phyloP scores from a whole-genome alignment of 2,888 invertebrate genomes.

The Lithophane semibrunnea region DNA sequence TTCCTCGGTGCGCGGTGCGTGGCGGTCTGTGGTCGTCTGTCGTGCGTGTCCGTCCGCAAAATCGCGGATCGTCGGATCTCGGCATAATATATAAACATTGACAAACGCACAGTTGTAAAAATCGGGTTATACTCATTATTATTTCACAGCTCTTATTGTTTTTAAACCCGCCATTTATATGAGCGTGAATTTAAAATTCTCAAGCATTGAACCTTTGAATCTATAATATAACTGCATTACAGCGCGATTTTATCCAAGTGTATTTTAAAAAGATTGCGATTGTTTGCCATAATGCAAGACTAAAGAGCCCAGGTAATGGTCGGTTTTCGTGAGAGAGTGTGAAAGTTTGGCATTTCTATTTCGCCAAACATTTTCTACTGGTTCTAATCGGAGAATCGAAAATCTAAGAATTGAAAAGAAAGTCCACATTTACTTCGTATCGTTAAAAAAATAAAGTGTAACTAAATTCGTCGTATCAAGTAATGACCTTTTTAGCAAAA shows the following conservation, averaged over 20 bases:
- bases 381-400: slow-evolving; percentile 28
- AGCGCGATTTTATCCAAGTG: slow-evolving; percentile 12
- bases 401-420: slow-evolving; percentile 2
- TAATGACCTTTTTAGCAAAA: background rate
- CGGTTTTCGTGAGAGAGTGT: slow-evolving; percentile 18
- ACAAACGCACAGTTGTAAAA: no score
- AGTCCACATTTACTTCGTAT: background rate
- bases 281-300: background rate
- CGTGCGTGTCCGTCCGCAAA: no score
- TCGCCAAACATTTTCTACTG: background rate
- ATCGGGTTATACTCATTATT: slow-evolving; percentile 25
- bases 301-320: slow-evolving; percentile 3
- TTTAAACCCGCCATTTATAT: slow-evolving; percentile 9
- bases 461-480: background rate
- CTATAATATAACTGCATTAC: slow-evolving; percentile 22
- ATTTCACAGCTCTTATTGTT: slow-evolving; percentile 49
- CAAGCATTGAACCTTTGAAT: slow-evolving; percentile 34
- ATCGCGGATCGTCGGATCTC: no score
- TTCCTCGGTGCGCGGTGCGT: no score
- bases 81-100: no score
- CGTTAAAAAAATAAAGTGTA: slow-evolving; percentile 1
- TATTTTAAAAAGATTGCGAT: slow-evolving; percentile 22
- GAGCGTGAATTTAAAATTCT: slow-evolving; percentile 44
- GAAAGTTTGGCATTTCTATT: slow-evolving; percentile 43
- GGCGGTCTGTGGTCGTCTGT: no score